Base-by-base conservation (phyloP, 2,888 invertebrate genomes). In the Lepeophtheirus nordmannii region DNA sequence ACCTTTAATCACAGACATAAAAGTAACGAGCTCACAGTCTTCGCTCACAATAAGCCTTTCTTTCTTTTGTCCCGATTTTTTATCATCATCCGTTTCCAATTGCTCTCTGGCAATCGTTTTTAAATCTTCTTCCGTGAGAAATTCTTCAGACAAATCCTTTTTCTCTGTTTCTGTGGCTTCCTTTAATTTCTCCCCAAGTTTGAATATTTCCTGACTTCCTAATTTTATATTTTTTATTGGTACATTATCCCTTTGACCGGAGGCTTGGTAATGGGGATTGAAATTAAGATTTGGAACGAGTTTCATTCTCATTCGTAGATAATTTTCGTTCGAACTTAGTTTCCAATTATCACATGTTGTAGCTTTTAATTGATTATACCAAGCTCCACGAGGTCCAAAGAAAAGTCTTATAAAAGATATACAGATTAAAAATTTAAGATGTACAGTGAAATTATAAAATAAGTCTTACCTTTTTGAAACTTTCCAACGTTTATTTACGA, bases 241-340 rank as follows among this genome's bases (percentile, higher is more conserved):
- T 20, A 65, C 58, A 58, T 83, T 82, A 71, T 83, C 83, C n/a
- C 83, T 74, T 53, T 81, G 73, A 68, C 79, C 77, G 68, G 82
- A 81, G 10, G 83, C 82, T 69, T 81, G 81, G 20, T 76, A 77
- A 71, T 83, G 82, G 14, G 74, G 74, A 69, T 81, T 80, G 70
- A 81, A 82, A 72, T 78, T 78, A 58, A 79, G 73, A 71, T 81
- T 81, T 1, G 80, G 81, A 30, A 76, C 73, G 67, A 82, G 73
- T 71, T 82, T 83, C 11, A 82, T 77, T 22, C 82, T 76, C 83
- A 83, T 83, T 46, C 83, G 75, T 0, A 79, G 79, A 59, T 79
- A 78, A 72, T 82, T 83, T 72, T 83, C 83, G 69, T 81, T 80
- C 57, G 78, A 78, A 0, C 82, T 82, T 41, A 82, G 73, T 68